phyloP scores from a whole-genome alignment of 2,797 vertebrate species.

The Lophius americanus region DNA sequence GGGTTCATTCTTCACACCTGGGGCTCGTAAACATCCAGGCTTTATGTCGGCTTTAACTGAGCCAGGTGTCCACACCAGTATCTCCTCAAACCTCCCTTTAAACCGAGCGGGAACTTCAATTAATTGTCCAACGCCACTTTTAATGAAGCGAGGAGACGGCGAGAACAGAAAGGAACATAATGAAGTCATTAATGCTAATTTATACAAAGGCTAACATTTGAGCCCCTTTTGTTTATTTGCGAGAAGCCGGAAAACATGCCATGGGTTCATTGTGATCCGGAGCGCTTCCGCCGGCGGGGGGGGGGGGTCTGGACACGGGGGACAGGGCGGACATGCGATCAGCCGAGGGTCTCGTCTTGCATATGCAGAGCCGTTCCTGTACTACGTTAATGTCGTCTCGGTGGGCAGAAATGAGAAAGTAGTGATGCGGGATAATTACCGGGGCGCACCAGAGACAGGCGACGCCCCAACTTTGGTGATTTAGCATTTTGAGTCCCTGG shows the following conservation, averaged over 20 bases:
- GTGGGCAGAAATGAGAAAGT: slow-evolving; percentile 73
- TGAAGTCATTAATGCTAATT: slow-evolving; percentile 82
- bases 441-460: slow-evolving; percentile 74
- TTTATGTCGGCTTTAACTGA: slow-evolving; percentile 46
- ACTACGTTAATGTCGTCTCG: slow-evolving; percentile 75
- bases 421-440: slow-evolving; percentile 77
- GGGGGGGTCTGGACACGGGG: slow-evolving; percentile 70
- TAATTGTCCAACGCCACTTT: slow-evolving; percentile 65
- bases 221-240: slow-evolving; percentile 78
- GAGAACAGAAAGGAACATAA: slow-evolving; percentile 72
- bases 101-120: slow-evolving; percentile 79
- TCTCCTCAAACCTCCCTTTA: slow-evolving; percentile 70
- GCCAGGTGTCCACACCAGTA: slow-evolving; percentile 63
- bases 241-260: slow-evolving; percentile 75
- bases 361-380: slow-evolving; percentile 59
- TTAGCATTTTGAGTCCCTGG: slow-evolving; percentile 71
- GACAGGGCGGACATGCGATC: slow-evolving; percentile 70
- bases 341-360: slow-evolving; percentile 61
- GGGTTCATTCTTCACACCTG: slow-evolving; percentile 37
- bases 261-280: slow-evolving; percentile 74
- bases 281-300: slow-evolving; percentile 60
- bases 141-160: slow-evolving; percentile 78
- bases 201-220: slow-evolving; percentile 80
- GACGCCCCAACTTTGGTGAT: slow-evolving; percentile 69
- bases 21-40: slow-evolving; percentile 60